These are phyloP conservation scores for Bombus haemorrhoidalis DNA, from an alignment of 1,140 invertebrate species.

Conservation along the genomic window DNA sequence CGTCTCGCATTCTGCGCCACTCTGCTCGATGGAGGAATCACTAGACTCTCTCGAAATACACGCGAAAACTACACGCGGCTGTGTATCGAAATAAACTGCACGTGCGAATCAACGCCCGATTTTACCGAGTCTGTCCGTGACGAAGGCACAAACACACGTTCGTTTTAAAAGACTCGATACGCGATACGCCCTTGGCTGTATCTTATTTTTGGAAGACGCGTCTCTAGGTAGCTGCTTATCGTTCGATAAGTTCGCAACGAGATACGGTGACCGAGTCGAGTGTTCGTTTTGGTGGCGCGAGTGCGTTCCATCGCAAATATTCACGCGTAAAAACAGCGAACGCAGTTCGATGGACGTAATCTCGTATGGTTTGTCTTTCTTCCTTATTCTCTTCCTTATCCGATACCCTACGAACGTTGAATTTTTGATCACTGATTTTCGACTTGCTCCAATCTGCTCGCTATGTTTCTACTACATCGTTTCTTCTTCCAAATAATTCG, in stretches of 20 bases:
- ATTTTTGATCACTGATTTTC: neutral
- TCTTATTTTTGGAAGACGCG: slow-evolving; percentile 32
- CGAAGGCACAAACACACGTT: neutral
- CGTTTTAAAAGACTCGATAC: neutral
- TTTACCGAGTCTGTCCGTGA: neutral
- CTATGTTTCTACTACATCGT: too few relatives aligned
- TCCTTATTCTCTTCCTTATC: too few relatives aligned
- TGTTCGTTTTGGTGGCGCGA: neutral
- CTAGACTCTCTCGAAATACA: neutral
- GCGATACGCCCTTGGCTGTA: slow-evolving; percentile 1
- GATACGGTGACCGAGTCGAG: neutral
- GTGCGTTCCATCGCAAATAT: neutral
- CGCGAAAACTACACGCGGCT: slow-evolving; percentile 6
- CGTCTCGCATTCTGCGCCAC: too few relatives aligned
- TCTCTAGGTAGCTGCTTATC: slow-evolving; percentile 15
- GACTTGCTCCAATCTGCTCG: neutral
- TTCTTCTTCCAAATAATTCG: neutral
- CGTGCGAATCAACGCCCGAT: neutral
- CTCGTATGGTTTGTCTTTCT: neutral
- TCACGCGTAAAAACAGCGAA: neutral
- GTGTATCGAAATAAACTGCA: slow-evolving; percentile 22
- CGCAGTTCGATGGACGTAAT: neutral
- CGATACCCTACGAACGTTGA: neutral
- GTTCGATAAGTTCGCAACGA: slow-evolving; percentile 14
- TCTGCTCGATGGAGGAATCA: neutral